Conservation (phyloP, 2,113 vertebrate genomes). For the Cavia porcellus region DNA sequence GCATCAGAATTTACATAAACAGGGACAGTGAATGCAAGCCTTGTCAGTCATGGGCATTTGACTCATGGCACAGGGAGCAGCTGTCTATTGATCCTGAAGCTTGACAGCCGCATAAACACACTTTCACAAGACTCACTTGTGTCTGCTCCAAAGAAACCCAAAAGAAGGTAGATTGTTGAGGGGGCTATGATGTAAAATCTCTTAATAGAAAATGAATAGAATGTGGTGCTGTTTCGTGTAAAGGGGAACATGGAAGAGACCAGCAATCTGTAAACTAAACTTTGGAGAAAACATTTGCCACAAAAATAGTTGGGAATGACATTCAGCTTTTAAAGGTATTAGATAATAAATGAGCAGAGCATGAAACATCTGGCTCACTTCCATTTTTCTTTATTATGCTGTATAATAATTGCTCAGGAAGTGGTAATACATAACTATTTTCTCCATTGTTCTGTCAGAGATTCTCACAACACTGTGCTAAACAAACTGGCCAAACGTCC, state of each 20-base stretch:
- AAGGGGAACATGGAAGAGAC: slow-evolving; percentile 4
- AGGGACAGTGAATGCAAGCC: neutral
- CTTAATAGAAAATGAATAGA: neutral
- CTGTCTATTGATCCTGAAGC: neutral
- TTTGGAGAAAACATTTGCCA: neutral
- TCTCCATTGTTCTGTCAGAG: slow-evolving; percentile 35
- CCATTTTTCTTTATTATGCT: neutral
- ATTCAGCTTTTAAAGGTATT: neutral
- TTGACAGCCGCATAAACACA: neutral
- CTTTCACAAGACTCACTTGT: slow-evolving; percentile 3
- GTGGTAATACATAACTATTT: neutral
- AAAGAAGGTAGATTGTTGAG: neutral
- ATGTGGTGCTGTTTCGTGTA: neutral
- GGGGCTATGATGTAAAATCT: neutral
- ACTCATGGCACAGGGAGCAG: neutral
- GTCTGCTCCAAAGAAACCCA: neutral
- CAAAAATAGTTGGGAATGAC: neutral
- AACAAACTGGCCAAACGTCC: slow-evolving; percentile 57
- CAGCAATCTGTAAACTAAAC: neutral
- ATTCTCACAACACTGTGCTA: slow-evolving; percentile 35
- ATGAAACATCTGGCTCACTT: neutral
- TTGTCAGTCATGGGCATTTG: neutral
- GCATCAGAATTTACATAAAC: neutral
- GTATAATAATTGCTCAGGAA: neutral
- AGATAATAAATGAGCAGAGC: neutral